A percentile compares a stretch with the other conserved stretches of the same genome.
These are phyloP conservation scores for Chamaetylas fuelleborni DNA, from an alignment of 2,113 vertebrate genomes.

Conservation along the genomic window DNA sequence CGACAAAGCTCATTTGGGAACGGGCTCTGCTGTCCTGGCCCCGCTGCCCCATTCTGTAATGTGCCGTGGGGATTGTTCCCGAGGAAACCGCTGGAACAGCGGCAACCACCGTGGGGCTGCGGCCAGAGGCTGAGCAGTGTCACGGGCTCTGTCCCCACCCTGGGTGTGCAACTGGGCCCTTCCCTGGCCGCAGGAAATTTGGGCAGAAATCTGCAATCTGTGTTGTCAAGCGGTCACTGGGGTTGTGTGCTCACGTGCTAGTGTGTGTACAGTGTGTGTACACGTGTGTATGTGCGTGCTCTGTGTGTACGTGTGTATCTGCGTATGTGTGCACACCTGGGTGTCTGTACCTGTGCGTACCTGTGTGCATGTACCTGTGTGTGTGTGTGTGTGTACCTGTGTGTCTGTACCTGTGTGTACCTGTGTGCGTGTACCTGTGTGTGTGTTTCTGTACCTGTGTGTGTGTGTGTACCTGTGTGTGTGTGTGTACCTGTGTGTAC, in stretches of 20 bases:
- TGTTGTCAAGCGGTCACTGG: rapidly evolving
- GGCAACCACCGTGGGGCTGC: rapidly evolving
- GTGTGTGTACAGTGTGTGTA: too few species aligned
- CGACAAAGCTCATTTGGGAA: rapidly evolving
- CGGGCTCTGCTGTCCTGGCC: not conserved
- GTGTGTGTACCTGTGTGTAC: not conserved
- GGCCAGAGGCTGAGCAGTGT: not conserved
- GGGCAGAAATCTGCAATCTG: not conserved
- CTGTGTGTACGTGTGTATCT: not conserved
- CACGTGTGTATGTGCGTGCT: not conserved
- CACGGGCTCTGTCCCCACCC: not conserved
- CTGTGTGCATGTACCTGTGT: not conserved
- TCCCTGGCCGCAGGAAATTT: not conserved
- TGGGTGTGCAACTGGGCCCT: not conserved
- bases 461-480: too few species aligned
- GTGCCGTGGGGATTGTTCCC: not conserved
- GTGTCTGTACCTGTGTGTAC: not conserved
- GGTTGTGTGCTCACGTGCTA: rapidly evolving
- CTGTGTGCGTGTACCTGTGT: too few species aligned
- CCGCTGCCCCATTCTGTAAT: rapidly evolving
- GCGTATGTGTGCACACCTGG: too few species aligned
- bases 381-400: not conserved
- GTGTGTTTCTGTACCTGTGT: too few species aligned
- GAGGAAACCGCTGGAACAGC: not conserved
- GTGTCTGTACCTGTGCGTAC: not conserved